phyloP scores from a whole-genome alignment of 2,888 invertebrate species.

The Pterostichus niger region DNA sequence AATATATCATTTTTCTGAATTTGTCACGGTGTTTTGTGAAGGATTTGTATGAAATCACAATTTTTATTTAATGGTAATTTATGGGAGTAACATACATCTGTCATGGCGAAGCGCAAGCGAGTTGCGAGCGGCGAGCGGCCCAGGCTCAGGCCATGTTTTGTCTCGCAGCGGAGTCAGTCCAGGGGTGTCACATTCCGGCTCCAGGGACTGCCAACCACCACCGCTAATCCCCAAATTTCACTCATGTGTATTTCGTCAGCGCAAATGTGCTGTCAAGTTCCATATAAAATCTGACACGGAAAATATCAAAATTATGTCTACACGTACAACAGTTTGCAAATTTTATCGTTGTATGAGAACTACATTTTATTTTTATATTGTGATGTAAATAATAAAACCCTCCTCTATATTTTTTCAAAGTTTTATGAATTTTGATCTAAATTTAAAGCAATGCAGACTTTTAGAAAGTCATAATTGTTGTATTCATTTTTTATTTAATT shows the following conservation, averaged over 20 bases:
- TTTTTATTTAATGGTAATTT: constrained; percentile 37
- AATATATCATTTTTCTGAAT: constrained; percentile 17
- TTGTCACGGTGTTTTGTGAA: neutral
- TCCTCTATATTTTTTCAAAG: no score
- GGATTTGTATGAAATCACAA: constrained; percentile 18
- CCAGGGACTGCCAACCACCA: neutral
- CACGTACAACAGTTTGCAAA: neutral
- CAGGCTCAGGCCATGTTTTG: neutral
- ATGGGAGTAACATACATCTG: constrained; percentile 26
- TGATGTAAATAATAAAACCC: neutral
- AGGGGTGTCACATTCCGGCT: neutral
- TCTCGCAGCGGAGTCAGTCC: neutral
- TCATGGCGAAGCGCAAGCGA: neutral
- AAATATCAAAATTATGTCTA: constrained; percentile 6
- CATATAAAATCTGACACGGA: neutral
- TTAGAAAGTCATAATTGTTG: no score
- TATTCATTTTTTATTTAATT: no score
- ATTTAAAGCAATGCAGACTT: no score
- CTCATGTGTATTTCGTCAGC: constrained; percentile 23
- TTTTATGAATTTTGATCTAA: no score
- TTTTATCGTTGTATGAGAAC: neutral
- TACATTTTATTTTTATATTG: neutral
- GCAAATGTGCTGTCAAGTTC: neutral
- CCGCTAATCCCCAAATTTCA: constrained; percentile 13
- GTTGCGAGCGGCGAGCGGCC: no score